Base-by-base conservation (phyloP, 2,113 vertebrate genomes). In the Chinchilla lanigera region DNA sequence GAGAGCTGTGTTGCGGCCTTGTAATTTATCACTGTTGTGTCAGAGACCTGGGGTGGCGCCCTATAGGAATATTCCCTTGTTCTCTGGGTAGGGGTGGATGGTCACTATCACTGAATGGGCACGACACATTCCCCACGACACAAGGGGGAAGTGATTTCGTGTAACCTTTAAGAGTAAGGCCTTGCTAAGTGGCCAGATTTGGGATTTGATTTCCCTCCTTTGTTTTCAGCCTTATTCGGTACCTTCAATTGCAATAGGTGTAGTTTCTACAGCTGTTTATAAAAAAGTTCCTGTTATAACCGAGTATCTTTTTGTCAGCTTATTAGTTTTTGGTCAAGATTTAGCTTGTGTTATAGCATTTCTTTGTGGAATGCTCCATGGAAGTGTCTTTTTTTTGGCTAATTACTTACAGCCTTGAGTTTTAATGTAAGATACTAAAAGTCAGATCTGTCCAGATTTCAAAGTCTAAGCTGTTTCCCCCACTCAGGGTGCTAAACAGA, bases 401-500 rank as follows among this genome's bases (percentile, higher is more conserved):
- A 69, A 80, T 56, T 90, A 60, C 44, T 44, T 86, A 71, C 90
- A 94, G 60, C 60, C 91, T 52, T 54, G 81, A 77, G 52, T 93
- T 95, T 92, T 93, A 78, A 41, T 81, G 54, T 91, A 63, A 96
- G 77, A 89, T 94, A 93, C 35, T 92, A 83, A 86, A 94, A 92
- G 88, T 88, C 78, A 63, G 61, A 95, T 73, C 86, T 88, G 90
- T 54, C 85, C 75, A 73, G 58, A 67, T 87, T 41, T 26, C 13
- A 89, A 71, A 89, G 75, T 96, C 86, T 58, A 87, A 92, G 69
- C 86, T 86, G 52, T 97, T 89, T 82, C 50, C 69, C 86, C 80
- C 8, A 78, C 56, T 95, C 92, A 93, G 94, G 96, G 97, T 98
- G 97, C 96, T 97, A 94, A 95, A 95, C 60, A 96, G 92, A 95